These are phyloP conservation scores for Zosterops hypoxanthus DNA, from an alignment of 2,113 vertebrate genomes.

Conservation along the genomic window DNA sequence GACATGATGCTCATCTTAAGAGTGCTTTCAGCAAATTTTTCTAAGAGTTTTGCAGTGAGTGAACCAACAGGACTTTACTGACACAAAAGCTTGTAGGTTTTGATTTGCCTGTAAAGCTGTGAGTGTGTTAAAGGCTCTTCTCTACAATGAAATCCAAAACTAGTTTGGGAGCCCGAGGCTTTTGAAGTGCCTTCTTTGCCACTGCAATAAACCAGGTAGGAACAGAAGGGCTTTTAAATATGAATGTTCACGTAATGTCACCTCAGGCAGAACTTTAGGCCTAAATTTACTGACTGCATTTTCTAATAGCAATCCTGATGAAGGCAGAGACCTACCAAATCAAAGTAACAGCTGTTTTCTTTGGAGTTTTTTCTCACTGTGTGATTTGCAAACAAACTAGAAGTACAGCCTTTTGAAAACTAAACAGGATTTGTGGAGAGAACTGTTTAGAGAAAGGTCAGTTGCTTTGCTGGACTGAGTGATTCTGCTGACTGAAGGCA, in stretches of 20 bases:
- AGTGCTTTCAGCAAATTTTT: not conserved
- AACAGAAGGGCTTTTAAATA: not conserved
- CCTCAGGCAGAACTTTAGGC: not conserved
- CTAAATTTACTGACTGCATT: not conserved
- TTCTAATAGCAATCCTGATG: not conserved
- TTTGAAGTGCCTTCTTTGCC: not conserved
- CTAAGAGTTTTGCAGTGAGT: not conserved
- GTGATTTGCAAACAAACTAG: not conserved
- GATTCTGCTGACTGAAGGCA: not conserved
- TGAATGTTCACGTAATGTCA: not conserved
- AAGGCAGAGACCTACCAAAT: not conserved
- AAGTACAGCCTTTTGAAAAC: not conserved
- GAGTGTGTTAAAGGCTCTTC: not conserved
- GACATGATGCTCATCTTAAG: not conserved
- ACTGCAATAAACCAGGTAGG: not conserved
- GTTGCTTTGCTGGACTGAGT: not conserved
- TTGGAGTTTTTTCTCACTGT: not conserved
- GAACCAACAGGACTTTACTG: not conserved
- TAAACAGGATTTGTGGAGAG: not conserved
- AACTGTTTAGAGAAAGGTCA: not conserved
- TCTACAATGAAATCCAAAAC: not conserved
- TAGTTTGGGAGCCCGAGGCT: not conserved
- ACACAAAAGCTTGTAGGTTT: not conserved
- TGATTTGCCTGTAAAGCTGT: not conserved
- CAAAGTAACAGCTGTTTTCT: not conserved